Conservation (phyloP, 2,797 vertebrate species). For the Phrynocephalus forsythii region DNA sequence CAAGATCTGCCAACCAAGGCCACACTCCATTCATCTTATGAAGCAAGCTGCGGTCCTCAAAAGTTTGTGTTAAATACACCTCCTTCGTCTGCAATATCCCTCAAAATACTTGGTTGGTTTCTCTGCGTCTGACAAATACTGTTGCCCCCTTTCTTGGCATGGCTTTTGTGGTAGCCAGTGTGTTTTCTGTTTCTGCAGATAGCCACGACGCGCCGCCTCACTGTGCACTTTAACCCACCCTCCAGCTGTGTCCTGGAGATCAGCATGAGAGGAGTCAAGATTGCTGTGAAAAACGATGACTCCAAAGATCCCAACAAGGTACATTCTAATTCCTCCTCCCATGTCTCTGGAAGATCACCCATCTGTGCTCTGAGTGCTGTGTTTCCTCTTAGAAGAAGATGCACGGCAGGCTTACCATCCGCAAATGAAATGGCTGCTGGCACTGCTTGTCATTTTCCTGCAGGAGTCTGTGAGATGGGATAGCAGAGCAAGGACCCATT, state of each 20-base stretch:
- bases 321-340: slow-evolving; percentile 24
- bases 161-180: background rate
- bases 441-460: background rate
- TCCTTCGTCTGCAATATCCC: no score
- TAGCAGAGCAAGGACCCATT: rapidly evolving
- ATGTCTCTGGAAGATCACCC: background rate
- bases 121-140: no score
- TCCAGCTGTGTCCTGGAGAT: slow-evolving; percentile 95
- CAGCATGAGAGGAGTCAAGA: slow-evolving; percentile 93
- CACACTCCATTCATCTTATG: no score
- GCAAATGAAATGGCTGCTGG: background rate
- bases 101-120: no score
- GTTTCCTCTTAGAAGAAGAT: background rate
- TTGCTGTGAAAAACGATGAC: slow-evolving; percentile 89
- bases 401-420: rapidly evolving
- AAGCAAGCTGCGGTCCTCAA: no score
- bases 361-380: background rate
- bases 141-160: background rate
- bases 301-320: slow-evolving; percentile 84
- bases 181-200: slow-evolving; percentile 80
- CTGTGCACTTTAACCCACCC: slow-evolving; percentile 96
- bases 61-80: no score
- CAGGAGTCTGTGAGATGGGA: background rate
- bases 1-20: no score
- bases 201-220: slow-evolving; percentile 95